Evolutionary conservation across 1,140 invertebrate genomes (phyloP), one percentile per base, ranked within the genome.

Genomic region (Aplysia californica): DNA sequence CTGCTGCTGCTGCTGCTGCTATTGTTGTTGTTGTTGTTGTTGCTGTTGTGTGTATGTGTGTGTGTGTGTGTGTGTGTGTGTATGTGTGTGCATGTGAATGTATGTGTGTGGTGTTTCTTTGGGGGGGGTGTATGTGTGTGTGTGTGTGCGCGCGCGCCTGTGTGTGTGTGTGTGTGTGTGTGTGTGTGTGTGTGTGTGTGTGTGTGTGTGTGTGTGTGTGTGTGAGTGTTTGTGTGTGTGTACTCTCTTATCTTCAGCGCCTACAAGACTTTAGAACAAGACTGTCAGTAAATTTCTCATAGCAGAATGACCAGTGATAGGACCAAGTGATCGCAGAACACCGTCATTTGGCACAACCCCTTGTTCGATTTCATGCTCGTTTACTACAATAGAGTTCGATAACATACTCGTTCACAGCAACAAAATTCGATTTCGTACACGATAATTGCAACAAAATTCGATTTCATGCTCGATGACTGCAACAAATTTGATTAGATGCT

Each of bases 171-270:
- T 31, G 58, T 26, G 23, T 36, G 35, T 23, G 23, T 36, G 35
- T 66, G 23, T 66, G 35, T 66, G 5, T 69, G 67, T 69, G 4
- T 69, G 67, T 69, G 39, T 59, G 67, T 38, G 5, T 70, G 4
- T 70, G 10, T 71, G 65, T 38, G 26, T 50, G 35, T 59, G 26
- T 64, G 18, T 38, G 15, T 59, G 68, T 21, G 0, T 59, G 26
- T 36, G 6, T 71, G n/a, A 2, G 3, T 38, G 56, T 59, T 20
- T 39, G 67, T 35, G 29, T 59, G 56, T 21, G n/a, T 41, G 10
- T 35, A 26, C 33, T 2, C 20, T 65, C 55, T 35, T n/a, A n/a
- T 29, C 0, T 21, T 61, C 29, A 10, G 33, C 6, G 6, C n/a
- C n/a, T n/a, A n/a, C n/a, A n/a, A n/a, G n/a, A n/a, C n/a, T n/a